These are phyloP conservation scores for Cydia strobilella DNA, from an alignment of 1,140 invertebrate genomes.

Conservation along the genomic window DNA sequence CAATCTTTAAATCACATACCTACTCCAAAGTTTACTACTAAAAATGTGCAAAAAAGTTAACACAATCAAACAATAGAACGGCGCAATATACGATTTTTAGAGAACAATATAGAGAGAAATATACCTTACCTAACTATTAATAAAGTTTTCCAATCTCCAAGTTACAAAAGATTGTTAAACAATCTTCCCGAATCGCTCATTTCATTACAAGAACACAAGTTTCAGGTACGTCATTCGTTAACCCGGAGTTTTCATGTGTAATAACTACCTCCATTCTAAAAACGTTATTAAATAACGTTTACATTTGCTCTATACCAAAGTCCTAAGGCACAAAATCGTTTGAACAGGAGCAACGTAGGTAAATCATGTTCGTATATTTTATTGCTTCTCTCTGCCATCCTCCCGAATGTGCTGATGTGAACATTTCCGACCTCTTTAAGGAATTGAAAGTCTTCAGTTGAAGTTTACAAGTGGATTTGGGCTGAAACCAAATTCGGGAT, in stretches of 20 bases:
- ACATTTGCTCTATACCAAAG: constrained; percentile 19
- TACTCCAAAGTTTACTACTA: not conserved
- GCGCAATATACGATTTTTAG: too few relatives aligned
- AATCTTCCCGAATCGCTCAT: not conserved
- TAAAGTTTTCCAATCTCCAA: too few relatives aligned
- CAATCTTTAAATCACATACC: too few relatives aligned
- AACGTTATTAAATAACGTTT: constrained; percentile 6
- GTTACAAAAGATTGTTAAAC: not conserved
- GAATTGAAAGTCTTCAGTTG: constrained; percentile 44
- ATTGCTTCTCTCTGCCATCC: constrained; percentile 44
- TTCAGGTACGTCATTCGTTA: constrained; percentile 15
- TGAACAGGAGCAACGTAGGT: not conserved
- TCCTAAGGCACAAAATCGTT: constrained; percentile 36
- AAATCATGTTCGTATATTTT: constrained; percentile 31
- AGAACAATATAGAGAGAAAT: too few relatives aligned
- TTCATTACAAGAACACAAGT: constrained; percentile 21
- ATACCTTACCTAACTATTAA: too few relatives aligned
- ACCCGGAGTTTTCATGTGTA: constrained; percentile 15
- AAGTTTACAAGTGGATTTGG: constrained; percentile 44
- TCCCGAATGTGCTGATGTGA: constrained; percentile 47
- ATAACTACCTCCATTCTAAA: not conserved
- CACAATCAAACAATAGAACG: not conserved
- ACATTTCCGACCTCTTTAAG: constrained; percentile 49
- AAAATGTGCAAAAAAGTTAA: too few relatives aligned
- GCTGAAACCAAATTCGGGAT: constrained; percentile 36